These are phyloP conservation scores for Spheniscus humboldti DNA, from an alignment of 2,797 vertebrate genomes.

Conservation along the genomic window DNA sequence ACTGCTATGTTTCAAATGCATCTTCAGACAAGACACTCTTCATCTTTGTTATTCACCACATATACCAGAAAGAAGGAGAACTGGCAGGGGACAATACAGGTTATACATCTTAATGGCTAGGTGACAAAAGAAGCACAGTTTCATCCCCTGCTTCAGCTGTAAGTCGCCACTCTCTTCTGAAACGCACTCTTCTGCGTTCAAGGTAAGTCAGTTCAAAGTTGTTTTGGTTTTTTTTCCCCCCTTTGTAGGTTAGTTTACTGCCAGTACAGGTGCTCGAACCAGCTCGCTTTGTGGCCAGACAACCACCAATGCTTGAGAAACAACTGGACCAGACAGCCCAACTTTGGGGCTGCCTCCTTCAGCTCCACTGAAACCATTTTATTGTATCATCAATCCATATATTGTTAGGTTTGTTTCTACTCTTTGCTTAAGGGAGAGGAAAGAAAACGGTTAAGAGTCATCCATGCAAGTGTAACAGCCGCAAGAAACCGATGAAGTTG, in stretches of 20 bases:
- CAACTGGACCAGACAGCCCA: fast-evolving
- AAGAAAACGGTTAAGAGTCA: not conserved
- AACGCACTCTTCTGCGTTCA: not conserved
- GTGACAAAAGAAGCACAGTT: not conserved
- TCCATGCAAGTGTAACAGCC: not conserved
- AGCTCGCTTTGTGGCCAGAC: not conserved
- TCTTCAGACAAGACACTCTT: not conserved
- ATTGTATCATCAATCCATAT: fast-evolving
- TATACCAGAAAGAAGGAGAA: not conserved
- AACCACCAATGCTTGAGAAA: not conserved
- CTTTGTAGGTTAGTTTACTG: not conserved
- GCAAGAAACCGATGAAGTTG: fast-evolving
- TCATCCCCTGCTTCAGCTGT: not conserved
- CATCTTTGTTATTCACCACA: not conserved
- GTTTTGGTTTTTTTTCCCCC: too few species aligned
- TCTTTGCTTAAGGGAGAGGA: not conserved
- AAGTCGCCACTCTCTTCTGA: not conserved
- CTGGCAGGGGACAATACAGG: not conserved
- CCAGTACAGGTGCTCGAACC: not conserved
- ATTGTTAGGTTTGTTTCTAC: not conserved
- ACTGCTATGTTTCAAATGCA: fast-evolving
- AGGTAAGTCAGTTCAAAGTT: not conserved
- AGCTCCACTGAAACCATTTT: not conserved
- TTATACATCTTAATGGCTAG: not conserved
- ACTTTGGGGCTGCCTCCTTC: not conserved